These are phyloP conservation scores for Eupithecia insigniata DNA, from an alignment of 2,888 invertebrate species.

Conservation along the genomic window DNA sequence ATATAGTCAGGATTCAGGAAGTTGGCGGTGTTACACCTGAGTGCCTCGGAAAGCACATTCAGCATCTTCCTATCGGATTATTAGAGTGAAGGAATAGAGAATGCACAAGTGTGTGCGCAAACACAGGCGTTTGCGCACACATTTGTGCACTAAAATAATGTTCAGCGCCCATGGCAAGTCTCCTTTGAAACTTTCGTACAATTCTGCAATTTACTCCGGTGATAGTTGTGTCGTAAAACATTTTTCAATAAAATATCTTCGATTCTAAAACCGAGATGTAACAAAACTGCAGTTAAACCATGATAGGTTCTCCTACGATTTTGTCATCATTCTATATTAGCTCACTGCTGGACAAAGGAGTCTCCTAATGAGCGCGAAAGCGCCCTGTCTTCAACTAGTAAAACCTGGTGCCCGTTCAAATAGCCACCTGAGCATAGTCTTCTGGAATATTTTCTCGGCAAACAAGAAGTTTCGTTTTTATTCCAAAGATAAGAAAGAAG, in stretches of 20 bases:
- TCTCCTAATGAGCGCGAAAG: neutral
- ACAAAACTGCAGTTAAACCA: neutral
- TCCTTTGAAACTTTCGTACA: neutral
- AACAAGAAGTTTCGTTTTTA: neutral
- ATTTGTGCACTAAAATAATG: too few species aligned
- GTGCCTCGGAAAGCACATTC: too few species aligned
- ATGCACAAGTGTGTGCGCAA: too few species aligned
- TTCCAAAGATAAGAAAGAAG: constrained; percentile 6
- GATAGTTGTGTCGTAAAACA: neutral
- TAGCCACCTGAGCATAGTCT: neutral
- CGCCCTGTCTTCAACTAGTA: neutral
- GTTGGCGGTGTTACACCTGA: too few species aligned
- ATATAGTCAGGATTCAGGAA: too few species aligned
- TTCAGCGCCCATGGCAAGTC: too few species aligned
- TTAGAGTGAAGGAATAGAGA: too few species aligned
- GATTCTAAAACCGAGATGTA: too few species aligned
- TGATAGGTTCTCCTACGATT: too few species aligned
- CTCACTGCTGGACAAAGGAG: neutral
- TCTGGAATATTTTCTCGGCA: neutral
- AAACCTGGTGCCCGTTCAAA: neutral
- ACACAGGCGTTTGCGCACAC: too few species aligned
- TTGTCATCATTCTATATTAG: neutral
- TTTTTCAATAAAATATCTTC: neutral
- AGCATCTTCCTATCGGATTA: too few species aligned
- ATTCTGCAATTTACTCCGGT: neutral